phyloP scores from a whole-genome alignment of 2,888 invertebrate species.

The Acanthosepion lycidas region DNA sequence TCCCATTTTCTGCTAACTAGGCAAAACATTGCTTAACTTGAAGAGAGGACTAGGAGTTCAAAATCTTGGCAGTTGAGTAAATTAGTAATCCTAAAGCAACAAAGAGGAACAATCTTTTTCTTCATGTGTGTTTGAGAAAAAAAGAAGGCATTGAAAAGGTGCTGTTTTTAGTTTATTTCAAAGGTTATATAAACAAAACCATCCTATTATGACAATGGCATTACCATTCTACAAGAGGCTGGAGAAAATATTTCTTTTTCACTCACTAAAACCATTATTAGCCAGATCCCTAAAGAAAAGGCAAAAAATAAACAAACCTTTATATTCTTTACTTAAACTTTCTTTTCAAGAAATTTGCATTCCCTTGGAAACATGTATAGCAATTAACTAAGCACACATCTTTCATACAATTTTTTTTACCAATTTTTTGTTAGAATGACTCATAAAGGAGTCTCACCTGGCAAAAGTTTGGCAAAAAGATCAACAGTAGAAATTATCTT shows the following conservation, averaged over 20 bases:
- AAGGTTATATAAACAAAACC: background rate
- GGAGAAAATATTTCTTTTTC: background rate
- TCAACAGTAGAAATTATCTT: background rate
- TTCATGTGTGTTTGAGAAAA: background rate
- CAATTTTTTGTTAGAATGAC: background rate
- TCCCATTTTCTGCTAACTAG: too few relatives aligned
- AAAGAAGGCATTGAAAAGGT: background rate
- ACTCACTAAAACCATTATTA: background rate
- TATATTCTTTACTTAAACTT: background rate
- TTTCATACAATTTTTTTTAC: background rate
- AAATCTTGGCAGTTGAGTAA: background rate
- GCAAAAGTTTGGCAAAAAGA: background rate
- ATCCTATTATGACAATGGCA: background rate
- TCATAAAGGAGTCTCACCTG: background rate
- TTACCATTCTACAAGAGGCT: slow-evolving; percentile 1
- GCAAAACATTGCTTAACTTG: background rate
- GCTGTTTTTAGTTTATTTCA: background rate
- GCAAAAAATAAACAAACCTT: background rate
- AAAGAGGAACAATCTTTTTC: background rate
- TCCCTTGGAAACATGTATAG: background rate
- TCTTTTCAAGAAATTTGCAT: background rate
- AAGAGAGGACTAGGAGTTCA: background rate
- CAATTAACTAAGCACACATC: background rate
- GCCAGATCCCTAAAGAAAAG: background rate
- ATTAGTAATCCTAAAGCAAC: background rate